phyloP scores from a whole-genome alignment of 2,113 vertebrate genomes.

The Nerophis lumbriciformis region DNA sequence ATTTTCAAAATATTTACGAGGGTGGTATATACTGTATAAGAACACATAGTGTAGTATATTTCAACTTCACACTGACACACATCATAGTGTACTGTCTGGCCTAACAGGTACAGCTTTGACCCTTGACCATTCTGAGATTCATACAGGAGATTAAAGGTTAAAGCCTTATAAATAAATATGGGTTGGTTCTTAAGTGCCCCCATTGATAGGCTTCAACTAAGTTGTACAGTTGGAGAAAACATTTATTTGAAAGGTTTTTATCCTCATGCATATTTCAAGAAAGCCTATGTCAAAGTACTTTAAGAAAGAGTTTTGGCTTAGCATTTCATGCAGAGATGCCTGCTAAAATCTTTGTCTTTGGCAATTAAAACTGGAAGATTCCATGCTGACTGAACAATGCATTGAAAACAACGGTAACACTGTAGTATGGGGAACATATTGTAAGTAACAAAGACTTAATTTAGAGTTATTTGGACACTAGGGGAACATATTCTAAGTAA shows the following conservation, averaged over 20 bases:
- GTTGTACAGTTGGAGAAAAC: not conserved
- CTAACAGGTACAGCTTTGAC: conserved; percentile 4
- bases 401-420: conserved; percentile 29
- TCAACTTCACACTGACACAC: conserved; percentile 12
- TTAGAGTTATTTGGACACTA: too few species aligned
- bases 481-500: too few species aligned
- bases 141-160: not conserved
- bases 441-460: too few species aligned
- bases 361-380: conserved; percentile 40
- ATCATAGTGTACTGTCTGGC: too few species aligned
- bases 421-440: too few species aligned
- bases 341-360: conserved; percentile 40
- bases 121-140: conserved; percentile 8
- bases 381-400: conserved; percentile 62
- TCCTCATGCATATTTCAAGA: conserved; percentile 6
- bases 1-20: too few species aligned
- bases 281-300: conserved; percentile 3
- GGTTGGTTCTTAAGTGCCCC: not conserved
- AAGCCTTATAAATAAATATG: not conserved
- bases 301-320: conserved; percentile 53
- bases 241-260: not conserved
- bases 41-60: conserved; percentile 14
- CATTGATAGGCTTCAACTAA: not conserved
- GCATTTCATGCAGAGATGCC: conserved; percentile 61
- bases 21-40: not conserved